Evolutionary conservation across 2,113 vertebrate genomes (phyloP).

Genomic region (Vulpes lagopus): DNA sequence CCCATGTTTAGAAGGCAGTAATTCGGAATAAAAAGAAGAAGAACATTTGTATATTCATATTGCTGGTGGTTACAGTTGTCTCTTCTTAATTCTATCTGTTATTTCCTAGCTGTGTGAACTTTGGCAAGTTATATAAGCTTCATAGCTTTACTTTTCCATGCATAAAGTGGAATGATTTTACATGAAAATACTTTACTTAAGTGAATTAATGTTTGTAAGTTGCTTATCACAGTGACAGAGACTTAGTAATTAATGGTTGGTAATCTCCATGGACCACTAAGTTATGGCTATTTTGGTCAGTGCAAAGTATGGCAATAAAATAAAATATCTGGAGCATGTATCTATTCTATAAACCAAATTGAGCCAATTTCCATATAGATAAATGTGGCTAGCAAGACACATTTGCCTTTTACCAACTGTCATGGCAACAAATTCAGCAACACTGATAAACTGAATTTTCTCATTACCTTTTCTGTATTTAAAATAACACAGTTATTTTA

Average conservation of each 20-base stretch:
- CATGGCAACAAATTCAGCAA: conserved; percentile 3
- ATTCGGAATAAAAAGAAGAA: not conserved
- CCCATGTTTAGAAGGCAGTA: not conserved
- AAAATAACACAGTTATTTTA: not conserved
- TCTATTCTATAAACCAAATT: not conserved
- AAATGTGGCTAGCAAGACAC: not conserved
- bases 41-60: not conserved
- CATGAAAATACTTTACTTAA: not conserved
- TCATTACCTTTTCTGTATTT: not conserved
- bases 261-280: not conserved
- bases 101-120: not conserved
- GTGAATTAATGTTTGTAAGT: not conserved
- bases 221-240: not conserved
- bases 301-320: not conserved
- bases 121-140: not conserved
- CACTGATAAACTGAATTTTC: not conserved
- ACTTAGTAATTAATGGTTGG: not conserved
- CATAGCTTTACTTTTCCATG: not conserved
- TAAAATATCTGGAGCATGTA: not conserved
- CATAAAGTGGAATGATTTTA: not conserved
- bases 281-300: not conserved
- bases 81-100: not conserved
- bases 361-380: not conserved
- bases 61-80: not conserved
- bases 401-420: not conserved